Evolutionary conservation across 37 sponge, comb jelly and placozoan species (phyloP).

Genomic region (Axinella damicornis): DNA sequence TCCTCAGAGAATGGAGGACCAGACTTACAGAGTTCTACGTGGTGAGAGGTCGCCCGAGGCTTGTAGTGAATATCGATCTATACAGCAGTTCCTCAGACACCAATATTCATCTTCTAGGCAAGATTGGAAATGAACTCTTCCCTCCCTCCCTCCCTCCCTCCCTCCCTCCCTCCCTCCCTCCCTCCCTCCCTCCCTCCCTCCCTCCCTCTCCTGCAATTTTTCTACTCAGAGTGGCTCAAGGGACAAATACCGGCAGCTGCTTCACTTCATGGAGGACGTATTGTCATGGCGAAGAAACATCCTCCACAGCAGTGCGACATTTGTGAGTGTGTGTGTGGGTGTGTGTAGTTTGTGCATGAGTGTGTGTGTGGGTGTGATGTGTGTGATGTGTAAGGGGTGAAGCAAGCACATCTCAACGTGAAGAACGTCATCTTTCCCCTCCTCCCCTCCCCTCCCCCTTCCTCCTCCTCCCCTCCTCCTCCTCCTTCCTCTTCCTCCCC

Average conservation of each 20-base stretch:
- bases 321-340: conserved; percentile 20
- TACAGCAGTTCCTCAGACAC: too few relatives aligned
- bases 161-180: too few relatives aligned
- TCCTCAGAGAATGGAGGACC: conserved; percentile 54
- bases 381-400: too few relatives aligned
- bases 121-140: not conserved
- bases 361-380: too few relatives aligned
- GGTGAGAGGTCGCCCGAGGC: conserved; percentile 50
- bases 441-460: not conserved
- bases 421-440: too few relatives aligned
- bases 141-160: not conserved
- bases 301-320: conserved; percentile 47
- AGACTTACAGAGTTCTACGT: conserved; percentile 47
- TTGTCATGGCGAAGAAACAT: conserved; percentile 33
- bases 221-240: not conserved
- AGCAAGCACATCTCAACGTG: too few relatives aligned
- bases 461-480: not conserved
- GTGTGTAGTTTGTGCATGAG: not conserved
- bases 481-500: too few relatives aligned
- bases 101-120: too few relatives aligned
- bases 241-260: conserved; percentile 34
- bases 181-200: not conserved
- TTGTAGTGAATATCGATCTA: too few relatives aligned
- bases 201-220: conserved; percentile 15
- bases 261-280: conserved; percentile 52